phyloP scores from a whole-genome alignment of 2,113 vertebrate genomes.

The Fregata magnificens region DNA sequence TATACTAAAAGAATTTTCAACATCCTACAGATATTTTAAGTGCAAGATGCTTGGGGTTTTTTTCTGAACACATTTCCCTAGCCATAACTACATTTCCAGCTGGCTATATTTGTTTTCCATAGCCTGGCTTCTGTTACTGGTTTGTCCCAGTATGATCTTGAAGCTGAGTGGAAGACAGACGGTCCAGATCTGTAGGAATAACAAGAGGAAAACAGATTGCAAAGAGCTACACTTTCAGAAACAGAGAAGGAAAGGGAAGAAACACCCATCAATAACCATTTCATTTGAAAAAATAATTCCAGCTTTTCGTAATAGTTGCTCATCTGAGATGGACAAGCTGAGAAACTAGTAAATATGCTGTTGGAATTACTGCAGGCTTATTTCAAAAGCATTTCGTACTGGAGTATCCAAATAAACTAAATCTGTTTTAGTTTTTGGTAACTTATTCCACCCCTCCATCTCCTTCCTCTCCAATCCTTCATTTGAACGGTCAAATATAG shows the following conservation, averaged over 20 bases:
- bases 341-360: not conserved
- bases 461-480: not conserved
- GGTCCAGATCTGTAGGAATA: not conserved
- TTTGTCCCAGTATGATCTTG: slow-evolving; percentile 8
- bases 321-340: not conserved
- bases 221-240: not conserved
- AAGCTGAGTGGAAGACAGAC: not conserved
- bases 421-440: not conserved
- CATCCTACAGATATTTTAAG: not conserved
- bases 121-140: slow-evolving; percentile 3
- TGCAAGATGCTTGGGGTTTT: not conserved
- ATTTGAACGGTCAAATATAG: not conserved
- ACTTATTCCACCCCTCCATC: not conserved
- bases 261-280: not conserved
- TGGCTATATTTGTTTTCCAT: not conserved
- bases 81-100: slow-evolving; percentile 25
- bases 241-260: not conserved
- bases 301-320: not conserved
- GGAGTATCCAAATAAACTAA: not conserved
- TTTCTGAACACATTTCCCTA: not conserved
- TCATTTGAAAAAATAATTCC: not conserved
- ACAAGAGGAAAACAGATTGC: slow-evolving; percentile 7
- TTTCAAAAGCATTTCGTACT: not conserved
- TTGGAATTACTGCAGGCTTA: not conserved
- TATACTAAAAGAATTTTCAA: not conserved